Base-by-base conservation (phyloP, 2,113 vertebrate genomes). In the Archilochus colubris region DNA sequence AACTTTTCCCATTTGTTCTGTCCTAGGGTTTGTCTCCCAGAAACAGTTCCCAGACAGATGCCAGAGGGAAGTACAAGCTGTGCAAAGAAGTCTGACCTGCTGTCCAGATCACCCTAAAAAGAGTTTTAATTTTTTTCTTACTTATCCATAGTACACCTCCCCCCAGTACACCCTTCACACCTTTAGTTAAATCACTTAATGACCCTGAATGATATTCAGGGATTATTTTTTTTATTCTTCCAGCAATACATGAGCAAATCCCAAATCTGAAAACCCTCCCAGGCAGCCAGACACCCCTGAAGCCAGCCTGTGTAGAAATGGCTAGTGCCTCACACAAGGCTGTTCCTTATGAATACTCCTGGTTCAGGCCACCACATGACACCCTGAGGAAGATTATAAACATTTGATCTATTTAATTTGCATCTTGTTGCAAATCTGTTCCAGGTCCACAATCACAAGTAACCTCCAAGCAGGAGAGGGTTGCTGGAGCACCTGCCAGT, bases 281-380 rank as follows among this genome's bases (percentile, higher is more conserved):
- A 50, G 33, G 4, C 21, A 63, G 33, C 5, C 62, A 68, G 50
- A 17, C 4, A 44, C 2, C 3, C 22, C 11, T 0, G 0, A 68
- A 12, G 7, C 50, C 62, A 81, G 13, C 8, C 3, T 53, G 22
- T 61, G 36, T 31, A 6, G 11, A 40, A 11, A 9, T 38, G 36
- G 27, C 9, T 31, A 13, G 50, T 48, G 17, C 53, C 10, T 68
- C 28, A 55, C 7, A 30, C 0, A 0, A 74, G 40, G 18, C 9
- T 57, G 38, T 3, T 25, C 48, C 16, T n/a, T 23, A 19, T 0
- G 0, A 8, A 16, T 9, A 10, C 23, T 38, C 18, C 58, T 21
- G 43, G n/a, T 27, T 12, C 27, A 66, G 21, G 6, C 21, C 36
- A 83, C 33, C 18, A 17, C 28, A 21, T 1, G 3, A 67, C 20